Base-by-base conservation (phyloP, 2,113 vertebrate species). In the Channa argus region DNA sequence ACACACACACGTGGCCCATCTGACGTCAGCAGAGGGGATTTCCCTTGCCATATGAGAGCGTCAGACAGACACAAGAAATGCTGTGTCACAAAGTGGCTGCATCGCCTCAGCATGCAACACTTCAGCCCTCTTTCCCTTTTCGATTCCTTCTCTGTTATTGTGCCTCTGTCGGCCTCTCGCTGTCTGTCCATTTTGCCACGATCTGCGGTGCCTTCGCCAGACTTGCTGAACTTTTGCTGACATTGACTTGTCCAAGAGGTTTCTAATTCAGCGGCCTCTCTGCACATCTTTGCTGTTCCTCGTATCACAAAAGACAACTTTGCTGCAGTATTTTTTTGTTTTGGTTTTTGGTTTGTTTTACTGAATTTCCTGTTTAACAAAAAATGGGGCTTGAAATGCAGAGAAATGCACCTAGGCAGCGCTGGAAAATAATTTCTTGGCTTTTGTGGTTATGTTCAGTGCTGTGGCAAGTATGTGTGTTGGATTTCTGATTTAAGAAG, bases 21-120 rank as follows among this genome's bases (percentile, higher is more conserved):
- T 92, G 92, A 93, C 92, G 93, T 93, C 90, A 90, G 85, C 58
- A 24, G 82, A 90, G 88, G 90, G 92, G 89, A 84, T 92, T 92
- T 88, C 92, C 92, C 86, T 12, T 77, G 81, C 82, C 84, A 69
- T 84, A 82, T 11, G 41, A 89, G 87, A 63, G 85, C 76, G 50
- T 87, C 87, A 91, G 86, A 82, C 85, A 80, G 80, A 85, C 83
- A 75, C 88, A 71, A 86, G 89, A 91, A 91, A 86, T 56, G 92
- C 93, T 92, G 92, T 89, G 92, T 94, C 93, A 94, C 86, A 37
- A 79, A 39, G 68, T 13, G 66, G 74, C 75, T 85, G 86, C 85
- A 82, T 84, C 61, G 69, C 82, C 79, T 83, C 68, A 39, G 80
- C 64, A 67, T 36, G 41, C 79, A 80, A 71, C 82, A 69, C 68